Conservation (phyloP, 2,113 vertebrate genomes). For the Origma solitaria region DNA sequence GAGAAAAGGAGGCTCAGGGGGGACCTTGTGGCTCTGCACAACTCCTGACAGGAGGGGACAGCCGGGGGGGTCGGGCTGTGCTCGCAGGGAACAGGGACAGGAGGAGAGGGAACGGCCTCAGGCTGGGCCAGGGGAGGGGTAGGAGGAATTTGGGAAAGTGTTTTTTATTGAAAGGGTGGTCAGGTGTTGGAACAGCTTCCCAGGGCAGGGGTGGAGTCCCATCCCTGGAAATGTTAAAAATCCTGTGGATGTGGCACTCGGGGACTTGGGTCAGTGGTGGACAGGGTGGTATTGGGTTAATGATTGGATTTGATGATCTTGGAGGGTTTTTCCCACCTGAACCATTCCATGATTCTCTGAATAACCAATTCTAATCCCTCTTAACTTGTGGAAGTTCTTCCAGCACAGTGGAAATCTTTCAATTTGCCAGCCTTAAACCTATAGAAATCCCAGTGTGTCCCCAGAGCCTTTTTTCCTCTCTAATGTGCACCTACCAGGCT, state of each 20-base stretch:
- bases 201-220: accelerated
- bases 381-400: background rate
- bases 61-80: background rate
- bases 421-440: background rate
- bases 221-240: background rate
- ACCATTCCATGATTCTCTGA: background rate
- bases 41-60: background rate
- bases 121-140: background rate
- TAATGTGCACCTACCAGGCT: background rate
- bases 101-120: background rate
- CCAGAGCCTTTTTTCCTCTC: background rate
- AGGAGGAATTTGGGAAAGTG: accelerated
- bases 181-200: accelerated
- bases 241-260: accelerated
- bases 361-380: background rate
- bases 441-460: background rate
- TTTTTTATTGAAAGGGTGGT: accelerated
- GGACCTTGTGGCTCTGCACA: background rate
- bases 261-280: background rate
- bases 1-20: no score
- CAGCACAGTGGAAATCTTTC: background rate
- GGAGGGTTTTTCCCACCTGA: background rate
- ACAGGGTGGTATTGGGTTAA: background rate
- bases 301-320: no score
- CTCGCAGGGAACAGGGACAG: background rate